These are phyloP conservation scores for Urocolius indicus DNA, from an alignment of 2,113 vertebrate species.

Conservation along the genomic window DNA sequence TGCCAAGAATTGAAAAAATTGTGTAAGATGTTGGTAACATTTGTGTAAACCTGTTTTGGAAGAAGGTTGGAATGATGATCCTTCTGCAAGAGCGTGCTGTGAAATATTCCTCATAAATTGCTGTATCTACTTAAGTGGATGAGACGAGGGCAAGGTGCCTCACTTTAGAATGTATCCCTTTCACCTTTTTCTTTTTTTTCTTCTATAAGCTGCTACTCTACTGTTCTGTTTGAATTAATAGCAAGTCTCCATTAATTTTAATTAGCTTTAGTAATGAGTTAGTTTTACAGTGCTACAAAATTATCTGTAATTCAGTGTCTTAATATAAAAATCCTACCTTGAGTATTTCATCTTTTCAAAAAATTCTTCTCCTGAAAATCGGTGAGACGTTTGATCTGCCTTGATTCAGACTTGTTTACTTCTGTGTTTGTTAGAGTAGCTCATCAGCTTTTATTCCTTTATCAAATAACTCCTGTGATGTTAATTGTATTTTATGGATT, in stretches of 20 bases:
- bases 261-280: slow-evolving; percentile 28
- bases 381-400: slow-evolving; percentile 55
- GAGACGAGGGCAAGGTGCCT: not conserved
- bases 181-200: not conserved
- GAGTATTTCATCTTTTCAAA: slow-evolving; percentile 14
- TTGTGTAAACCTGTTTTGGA: not conserved
- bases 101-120: not conserved
- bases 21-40: fast-evolving
- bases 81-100: not conserved
- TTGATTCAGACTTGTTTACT: slow-evolving; percentile 61
- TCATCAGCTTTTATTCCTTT: slow-evolving; percentile 56
- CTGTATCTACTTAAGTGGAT: not conserved
- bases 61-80: not conserved
- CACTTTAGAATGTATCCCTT: not conserved
- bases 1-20: not conserved
- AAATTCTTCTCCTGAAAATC: slow-evolving; percentile 30
- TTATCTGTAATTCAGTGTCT: not conserved
- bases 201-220: not conserved
- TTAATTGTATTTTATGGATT: slow-evolving; percentile 62
- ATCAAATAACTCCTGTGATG: slow-evolving; percentile 48
- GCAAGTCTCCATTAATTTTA: slow-evolving; percentile 45
- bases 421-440: slow-evolving; percentile 16
- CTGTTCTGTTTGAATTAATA: slow-evolving; percentile 17
- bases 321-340: slow-evolving; percentile 21
- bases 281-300: slow-evolving; percentile 43